These are phyloP conservation scores for Biston stratarius DNA, from an alignment of 2,888 invertebrate genomes.

Conservation along the genomic window DNA sequence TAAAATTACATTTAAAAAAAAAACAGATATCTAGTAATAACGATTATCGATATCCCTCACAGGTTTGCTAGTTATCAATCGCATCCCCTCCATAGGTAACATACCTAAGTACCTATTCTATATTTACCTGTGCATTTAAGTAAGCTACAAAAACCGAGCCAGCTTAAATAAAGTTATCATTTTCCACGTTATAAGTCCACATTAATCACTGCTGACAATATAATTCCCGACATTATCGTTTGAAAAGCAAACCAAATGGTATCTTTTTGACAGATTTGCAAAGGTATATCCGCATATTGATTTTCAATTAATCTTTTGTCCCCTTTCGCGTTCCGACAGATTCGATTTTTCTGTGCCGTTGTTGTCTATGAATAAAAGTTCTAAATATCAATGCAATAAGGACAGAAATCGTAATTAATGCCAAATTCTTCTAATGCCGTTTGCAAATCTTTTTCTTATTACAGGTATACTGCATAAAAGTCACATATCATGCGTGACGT, in stretches of 20 bases:
- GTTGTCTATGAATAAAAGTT: slow-evolving; percentile 31
- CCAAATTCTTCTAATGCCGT: background rate
- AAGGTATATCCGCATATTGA: slow-evolving; percentile 77
- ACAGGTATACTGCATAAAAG: no score
- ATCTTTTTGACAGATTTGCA: slow-evolving; percentile 75
- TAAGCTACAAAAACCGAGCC: background rate
- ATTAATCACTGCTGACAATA: slow-evolving; percentile 80
- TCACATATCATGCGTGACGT: no score
- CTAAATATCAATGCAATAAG: slow-evolving; percentile 3
- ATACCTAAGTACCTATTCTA: no score
- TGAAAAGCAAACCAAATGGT: slow-evolving; percentile 74
- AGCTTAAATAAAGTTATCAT: slow-evolving; percentile 12
- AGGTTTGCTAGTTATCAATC: no score
- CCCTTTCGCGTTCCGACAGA: slow-evolving; percentile 72
- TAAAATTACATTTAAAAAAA: no score
- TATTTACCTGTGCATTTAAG: background rate
- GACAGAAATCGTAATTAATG: background rate
- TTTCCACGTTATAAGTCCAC: slow-evolving; percentile 69
- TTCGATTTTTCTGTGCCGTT: slow-evolving; percentile 68
- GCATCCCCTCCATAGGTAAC: no score
- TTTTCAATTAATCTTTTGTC: slow-evolving; percentile 84
- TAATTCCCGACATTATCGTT: slow-evolving; percentile 75
- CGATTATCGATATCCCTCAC: no score
- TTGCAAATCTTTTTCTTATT: no score
- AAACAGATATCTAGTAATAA: no score